Percentiles rank a stretch among this genome's conserved stretches.
Evolutionary conservation across 2,888 invertebrate genomes (phyloP).

Genomic region (Lysandra coridon): DNA sequence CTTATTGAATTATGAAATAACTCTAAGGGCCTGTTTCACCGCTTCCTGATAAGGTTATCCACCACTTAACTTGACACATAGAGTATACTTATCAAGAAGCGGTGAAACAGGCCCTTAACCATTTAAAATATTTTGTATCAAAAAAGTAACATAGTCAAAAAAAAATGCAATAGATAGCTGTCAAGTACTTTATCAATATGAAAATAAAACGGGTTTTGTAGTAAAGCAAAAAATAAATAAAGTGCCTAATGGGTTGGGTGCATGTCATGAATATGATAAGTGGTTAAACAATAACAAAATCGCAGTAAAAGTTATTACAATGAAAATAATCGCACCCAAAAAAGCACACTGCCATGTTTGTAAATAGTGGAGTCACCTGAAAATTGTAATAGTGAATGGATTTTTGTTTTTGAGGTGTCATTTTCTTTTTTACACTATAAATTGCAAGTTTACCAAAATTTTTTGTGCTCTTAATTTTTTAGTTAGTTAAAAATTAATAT

Average conservation of each 20-base stretch:
- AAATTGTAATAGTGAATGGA: too few species aligned
- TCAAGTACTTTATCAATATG: not conserved
- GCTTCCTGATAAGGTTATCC: too few species aligned
- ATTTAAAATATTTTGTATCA: conserved; percentile 18
- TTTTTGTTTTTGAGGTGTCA: too few species aligned
- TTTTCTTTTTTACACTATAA: too few species aligned
- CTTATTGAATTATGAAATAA: conserved; percentile 7
- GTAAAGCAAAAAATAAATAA: not conserved
- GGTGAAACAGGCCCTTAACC: not conserved
- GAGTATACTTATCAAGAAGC: too few species aligned
- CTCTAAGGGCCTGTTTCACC: not conserved
- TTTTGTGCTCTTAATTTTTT: too few species aligned
- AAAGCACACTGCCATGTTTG: not conserved
- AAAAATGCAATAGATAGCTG: not conserved
- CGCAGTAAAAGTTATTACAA: not conserved
- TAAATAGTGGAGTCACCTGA: not conserved
- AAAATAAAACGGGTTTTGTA: not conserved
- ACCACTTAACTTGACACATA: too few species aligned
- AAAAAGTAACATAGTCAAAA: not conserved
- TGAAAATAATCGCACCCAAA: not conserved
- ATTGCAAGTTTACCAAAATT: too few species aligned
- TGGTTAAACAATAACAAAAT: not conserved
- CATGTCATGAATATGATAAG: not conserved
- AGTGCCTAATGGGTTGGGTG: not conserved
- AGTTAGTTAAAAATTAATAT: too few species aligned